Percentiles rank a stretch among this genome's conserved stretches.
Evolutionary conservation across 2,888 invertebrate species (phyloP).

Genomic region (Macropis europaea): DNA sequence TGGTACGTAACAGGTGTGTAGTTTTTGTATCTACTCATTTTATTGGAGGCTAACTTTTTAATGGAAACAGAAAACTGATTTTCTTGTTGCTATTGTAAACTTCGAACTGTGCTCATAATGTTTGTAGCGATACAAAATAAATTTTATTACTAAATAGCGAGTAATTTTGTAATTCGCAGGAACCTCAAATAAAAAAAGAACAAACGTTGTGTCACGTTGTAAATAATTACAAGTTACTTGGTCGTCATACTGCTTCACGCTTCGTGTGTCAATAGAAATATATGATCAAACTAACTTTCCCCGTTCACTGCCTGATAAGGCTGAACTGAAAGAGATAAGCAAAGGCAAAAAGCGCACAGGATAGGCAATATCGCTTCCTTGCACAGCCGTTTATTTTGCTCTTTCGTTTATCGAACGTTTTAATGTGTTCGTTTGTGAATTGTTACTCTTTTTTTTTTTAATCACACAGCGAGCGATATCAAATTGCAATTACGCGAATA

Average conservation of each 20-base stretch:
- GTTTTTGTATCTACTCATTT: slow-evolving; percentile 2
- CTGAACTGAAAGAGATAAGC: slow-evolving; percentile 21
- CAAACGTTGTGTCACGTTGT: not conserved
- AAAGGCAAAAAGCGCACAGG: not conserved
- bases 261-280: slow-evolving; percentile 11
- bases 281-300: not conserved
- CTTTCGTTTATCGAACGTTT: not conserved
- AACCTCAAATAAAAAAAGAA: not conserved
- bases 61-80: not conserved
- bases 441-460: too few relatives aligned
- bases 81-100: not conserved
- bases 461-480: too few relatives aligned
- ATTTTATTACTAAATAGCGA: slow-evolving; percentile 6
- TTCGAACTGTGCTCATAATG: not conserved
- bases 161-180: not conserved
- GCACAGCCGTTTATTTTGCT: not conserved
- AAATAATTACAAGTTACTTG: too few relatives aligned
- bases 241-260: not conserved
- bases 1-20: not conserved
- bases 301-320: slow-evolving; percentile 26
- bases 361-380: slow-evolving; percentile 5
- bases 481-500: not conserved
- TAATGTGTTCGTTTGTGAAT: not conserved
- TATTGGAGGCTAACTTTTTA: not conserved
- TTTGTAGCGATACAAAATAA: slow-evolving; percentile 31